Conservation (phyloP, 2,113 vertebrate species). For the Ardeotis arabs region DNA sequence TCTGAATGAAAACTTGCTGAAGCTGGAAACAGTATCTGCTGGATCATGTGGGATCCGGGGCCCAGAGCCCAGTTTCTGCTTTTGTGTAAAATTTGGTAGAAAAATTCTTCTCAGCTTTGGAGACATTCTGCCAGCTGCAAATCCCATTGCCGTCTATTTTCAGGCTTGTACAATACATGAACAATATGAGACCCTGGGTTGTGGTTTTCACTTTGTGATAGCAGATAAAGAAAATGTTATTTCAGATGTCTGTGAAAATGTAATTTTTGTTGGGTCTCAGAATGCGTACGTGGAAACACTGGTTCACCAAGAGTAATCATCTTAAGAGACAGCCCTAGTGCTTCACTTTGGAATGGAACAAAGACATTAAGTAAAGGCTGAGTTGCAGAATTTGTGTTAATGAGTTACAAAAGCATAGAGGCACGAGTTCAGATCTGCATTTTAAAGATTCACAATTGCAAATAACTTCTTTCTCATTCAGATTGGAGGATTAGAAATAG, state of each 20-base stretch:
- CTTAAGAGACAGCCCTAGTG: neutral
- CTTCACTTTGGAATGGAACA: neutral
- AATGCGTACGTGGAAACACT: neutral
- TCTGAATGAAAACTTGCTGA: slow-evolving; percentile 58
- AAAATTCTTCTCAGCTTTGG: slow-evolving; percentile 29
- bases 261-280: neutral
- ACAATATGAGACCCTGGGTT: neutral
- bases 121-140: slow-evolving; percentile 6
- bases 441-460: slow-evolving; percentile 13
- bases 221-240: slow-evolving; percentile 14
- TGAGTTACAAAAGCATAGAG: neutral
- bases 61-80: slow-evolving; percentile 23
- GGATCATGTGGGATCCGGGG: slow-evolving; percentile 38
- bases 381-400: slow-evolving; percentile 3
- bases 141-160: neutral
- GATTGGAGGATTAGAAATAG: neutral
- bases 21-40: slow-evolving; percentile 59
- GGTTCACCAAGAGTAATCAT: neutral
- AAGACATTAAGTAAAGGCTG: neutral
- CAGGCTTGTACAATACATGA: neutral
- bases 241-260: neutral
- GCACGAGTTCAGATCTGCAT: neutral
- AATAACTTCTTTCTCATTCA: slow-evolving; percentile 10
- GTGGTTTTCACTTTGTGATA: neutral
- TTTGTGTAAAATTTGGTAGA: slow-evolving; percentile 32